phyloP scores from a whole-genome alignment of 2,888 invertebrate genomes.

The Ariolimax columbianus region DNA sequence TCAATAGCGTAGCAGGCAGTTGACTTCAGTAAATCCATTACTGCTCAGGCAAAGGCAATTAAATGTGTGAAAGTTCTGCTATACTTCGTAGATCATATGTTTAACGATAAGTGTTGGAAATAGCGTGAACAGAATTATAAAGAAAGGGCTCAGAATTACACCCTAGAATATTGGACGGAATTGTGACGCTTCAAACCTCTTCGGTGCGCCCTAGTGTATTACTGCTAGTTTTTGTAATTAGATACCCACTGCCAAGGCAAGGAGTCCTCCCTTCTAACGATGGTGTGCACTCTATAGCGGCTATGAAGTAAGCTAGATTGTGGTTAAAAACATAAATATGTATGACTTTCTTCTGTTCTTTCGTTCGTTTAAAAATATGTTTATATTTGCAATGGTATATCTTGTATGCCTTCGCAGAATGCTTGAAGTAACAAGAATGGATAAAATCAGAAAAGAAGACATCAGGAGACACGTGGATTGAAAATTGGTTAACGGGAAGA shows the following conservation, averaged over 20 bases:
- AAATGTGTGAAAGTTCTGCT: background rate
- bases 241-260: background rate
- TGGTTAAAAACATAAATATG: no score
- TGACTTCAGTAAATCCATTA: conserved; percentile 33
- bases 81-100: background rate
- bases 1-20: conserved; percentile 32
- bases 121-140: background rate
- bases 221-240: background rate
- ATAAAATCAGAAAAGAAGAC: no score
- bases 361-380: no score
- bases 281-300: background rate
- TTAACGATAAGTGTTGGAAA: background rate
- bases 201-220: background rate
- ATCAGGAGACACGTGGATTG: no score
- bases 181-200: background rate
- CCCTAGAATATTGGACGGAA: background rate
- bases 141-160: background rate
- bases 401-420: no score
- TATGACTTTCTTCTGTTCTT: no score
- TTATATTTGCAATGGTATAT: no score
- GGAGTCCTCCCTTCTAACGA: background rate
- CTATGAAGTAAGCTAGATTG: no score
- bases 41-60: background rate
- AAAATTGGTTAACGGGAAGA: no score
- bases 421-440: no score